Conservation (phyloP, 2,797 vertebrate genomes). For the Peromyscus melanophrys region DNA sequence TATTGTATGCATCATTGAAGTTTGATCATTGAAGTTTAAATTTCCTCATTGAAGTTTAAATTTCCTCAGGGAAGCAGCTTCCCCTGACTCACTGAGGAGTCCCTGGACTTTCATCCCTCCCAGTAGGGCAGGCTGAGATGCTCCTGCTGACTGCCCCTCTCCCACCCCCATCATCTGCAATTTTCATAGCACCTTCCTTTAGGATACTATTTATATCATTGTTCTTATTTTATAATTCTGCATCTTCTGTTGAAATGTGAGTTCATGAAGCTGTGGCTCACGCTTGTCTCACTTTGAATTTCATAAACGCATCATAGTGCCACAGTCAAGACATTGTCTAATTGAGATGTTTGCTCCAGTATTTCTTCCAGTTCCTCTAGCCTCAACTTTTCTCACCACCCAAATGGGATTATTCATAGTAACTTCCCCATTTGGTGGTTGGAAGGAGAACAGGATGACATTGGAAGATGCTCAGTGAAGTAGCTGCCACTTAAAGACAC, state of each 20-base stretch:
- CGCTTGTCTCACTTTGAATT: background rate
- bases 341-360: background rate
- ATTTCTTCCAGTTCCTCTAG: background rate
- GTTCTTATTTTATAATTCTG: background rate
- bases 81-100: background rate
- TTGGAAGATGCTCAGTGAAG: background rate
- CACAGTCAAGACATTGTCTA: background rate
- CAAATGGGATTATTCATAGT: background rate
- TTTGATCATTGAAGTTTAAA: background rate
- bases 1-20: background rate
- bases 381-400: background rate
- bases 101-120: background rate
- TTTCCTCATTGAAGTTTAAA: background rate
- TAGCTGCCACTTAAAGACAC: background rate
- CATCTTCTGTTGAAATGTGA: background rate
- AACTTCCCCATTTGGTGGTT: background rate
- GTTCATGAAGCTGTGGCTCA: background rate
- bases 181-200: background rate
- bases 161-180: background rate
- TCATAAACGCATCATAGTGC: accelerated
- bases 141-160: background rate
- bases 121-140: background rate
- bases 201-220: background rate
- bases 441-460: background rate
- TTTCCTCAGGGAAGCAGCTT: background rate